Percentiles rank a stretch among this genome's conserved stretches.
Conservation (phyloP, 2,888 invertebrate species). For the Copidosoma aretas region DNA sequence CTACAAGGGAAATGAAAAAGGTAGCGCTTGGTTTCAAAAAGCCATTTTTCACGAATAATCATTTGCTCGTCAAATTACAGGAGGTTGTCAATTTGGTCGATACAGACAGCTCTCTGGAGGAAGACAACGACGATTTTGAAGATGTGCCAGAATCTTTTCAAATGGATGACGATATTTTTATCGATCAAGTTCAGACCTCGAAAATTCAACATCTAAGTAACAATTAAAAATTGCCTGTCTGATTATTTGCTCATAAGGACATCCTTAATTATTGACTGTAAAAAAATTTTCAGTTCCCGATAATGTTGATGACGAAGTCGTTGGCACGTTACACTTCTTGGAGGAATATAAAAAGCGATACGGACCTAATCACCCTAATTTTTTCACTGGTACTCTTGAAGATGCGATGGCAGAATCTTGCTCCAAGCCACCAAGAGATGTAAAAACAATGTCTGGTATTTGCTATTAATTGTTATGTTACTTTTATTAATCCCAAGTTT, state of each 20-base stretch:
- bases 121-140: constrained; percentile 87
- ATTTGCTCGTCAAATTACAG: constrained; percentile 52
- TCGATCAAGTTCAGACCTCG: constrained; percentile 73
- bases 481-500: constrained; percentile 14
- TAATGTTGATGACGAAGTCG: constrained; percentile 82
- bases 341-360: constrained; percentile 86
- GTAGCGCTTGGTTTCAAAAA: constrained; percentile 29
- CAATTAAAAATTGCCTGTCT: constrained; percentile 51
- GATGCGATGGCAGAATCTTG: constrained; percentile 91
- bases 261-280: constrained; percentile 2
- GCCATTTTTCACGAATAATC: neutral
- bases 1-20: constrained; percentile 54
- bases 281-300: constrained; percentile 76
- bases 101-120: constrained; percentile 79
- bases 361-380: constrained; percentile 86
- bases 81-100: constrained; percentile 74
- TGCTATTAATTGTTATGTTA: neutral
- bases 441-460: constrained; percentile 36
- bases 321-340: constrained; percentile 85
- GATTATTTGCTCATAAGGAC: neutral
- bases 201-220: constrained; percentile 80
- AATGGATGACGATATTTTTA: constrained; percentile 87
- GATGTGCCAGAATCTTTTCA: constrained; percentile 83
- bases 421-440: constrained; percentile 87
- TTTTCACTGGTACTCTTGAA: constrained; percentile 90